phyloP scores from a whole-genome alignment of 2,797 vertebrate species.

The Glossophaga mutica region DNA sequence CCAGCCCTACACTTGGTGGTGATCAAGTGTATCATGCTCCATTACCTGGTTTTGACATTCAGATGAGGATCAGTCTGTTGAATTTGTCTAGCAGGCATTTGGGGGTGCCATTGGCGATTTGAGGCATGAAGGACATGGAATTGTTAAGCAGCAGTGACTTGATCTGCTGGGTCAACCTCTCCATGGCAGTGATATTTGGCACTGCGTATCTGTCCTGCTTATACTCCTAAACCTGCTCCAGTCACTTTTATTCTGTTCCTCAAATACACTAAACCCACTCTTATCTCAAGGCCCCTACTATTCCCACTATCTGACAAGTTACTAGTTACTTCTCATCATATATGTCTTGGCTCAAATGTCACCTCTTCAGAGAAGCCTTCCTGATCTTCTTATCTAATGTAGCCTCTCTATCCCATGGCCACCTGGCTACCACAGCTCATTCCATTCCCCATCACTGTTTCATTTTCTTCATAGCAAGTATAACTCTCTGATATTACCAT shows the following conservation, averaged over 20 bases:
- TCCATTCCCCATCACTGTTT: background rate
- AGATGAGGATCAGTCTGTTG: background rate
- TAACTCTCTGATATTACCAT: background rate
- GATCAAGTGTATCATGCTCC: background rate
- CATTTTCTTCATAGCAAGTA: background rate
- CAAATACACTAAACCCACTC: background rate
- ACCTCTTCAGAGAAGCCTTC: background rate
- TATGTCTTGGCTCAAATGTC: background rate
- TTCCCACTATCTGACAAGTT: background rate
- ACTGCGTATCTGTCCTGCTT: background rate
- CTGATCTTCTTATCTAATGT: background rate
- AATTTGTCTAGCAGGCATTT: background rate
- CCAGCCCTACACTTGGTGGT: background rate
- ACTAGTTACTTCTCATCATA: background rate
- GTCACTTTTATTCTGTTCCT: background rate
- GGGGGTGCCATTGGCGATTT: background rate
- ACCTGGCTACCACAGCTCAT: background rate
- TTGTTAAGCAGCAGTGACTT: background rate
- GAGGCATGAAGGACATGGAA: background rate
- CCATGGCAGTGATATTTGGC: background rate
- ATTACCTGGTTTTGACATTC: background rate
- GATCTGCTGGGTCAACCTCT: background rate
- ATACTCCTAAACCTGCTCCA: background rate
- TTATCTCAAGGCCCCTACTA: background rate
- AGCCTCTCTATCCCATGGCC: background rate